A percentile compares a stretch with the other conserved stretches of the same genome.
Conservation (phyloP, 2,888 invertebrate genomes). For the Oxycera nigricornis region DNA sequence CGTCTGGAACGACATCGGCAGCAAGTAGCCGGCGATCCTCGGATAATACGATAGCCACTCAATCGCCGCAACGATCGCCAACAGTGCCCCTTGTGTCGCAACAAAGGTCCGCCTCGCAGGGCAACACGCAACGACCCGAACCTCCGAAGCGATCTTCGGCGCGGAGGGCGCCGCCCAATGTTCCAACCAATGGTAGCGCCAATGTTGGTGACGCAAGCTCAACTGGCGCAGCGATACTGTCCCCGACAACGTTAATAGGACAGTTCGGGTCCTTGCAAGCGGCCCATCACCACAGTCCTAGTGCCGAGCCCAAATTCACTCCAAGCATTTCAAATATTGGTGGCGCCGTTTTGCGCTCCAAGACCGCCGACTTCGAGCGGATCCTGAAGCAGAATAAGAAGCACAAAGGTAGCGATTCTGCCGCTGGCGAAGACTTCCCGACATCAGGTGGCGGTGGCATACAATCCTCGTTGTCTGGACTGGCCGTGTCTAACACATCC, state of each 20-base stretch:
- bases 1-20: conserved; percentile 18
- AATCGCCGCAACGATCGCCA: background rate
- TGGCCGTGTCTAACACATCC: background rate
- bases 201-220: background rate
- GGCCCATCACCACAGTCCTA: background rate
- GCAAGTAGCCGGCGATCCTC: conserved; percentile 26
- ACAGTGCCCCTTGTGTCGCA: background rate
- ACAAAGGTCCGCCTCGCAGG: conserved; percentile 16
- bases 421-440: background rate
- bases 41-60: background rate
- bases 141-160: background rate
- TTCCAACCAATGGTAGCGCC: background rate
- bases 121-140: conserved; percentile 45
- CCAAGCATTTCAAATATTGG: conserved; percentile 72
- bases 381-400: conserved; percentile 46
- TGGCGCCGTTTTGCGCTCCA: conserved; percentile 70
- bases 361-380: conserved; percentile 73
- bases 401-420: conserved; percentile 17
- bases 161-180: background rate
- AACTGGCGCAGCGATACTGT: background rate
- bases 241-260: background rate
- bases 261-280: background rate
- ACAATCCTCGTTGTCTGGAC: background rate
- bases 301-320: conserved; percentile 61
- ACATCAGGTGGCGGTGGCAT: background rate